Conservation (phyloP, 2,888 invertebrate genomes). For the Odontothrips loti region DNA sequence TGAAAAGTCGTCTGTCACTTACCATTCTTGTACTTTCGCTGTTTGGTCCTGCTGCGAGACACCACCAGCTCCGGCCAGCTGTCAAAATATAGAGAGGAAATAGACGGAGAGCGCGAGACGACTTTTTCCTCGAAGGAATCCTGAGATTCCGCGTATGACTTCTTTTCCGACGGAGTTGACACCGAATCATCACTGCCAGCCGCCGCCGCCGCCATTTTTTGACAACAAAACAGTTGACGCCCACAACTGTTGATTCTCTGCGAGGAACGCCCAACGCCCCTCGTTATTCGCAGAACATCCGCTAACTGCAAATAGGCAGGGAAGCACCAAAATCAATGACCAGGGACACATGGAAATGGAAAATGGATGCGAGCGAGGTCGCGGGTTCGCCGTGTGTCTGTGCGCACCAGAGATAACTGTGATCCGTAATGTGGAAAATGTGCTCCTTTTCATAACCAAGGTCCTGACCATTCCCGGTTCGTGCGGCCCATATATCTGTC, state of each 20-base stretch:
- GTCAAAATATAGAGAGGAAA: not conserved
- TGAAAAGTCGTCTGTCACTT: not conserved
- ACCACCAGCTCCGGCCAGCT: constrained; percentile 5
- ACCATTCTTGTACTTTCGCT: constrained; percentile 9
- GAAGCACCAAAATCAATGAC: not conserved
- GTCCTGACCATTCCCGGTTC: no score
- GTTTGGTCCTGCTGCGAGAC: constrained; percentile 10
- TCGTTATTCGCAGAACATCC: not conserved
- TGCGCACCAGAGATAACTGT: no score
- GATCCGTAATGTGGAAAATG: no score
- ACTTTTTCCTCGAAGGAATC: not conserved
- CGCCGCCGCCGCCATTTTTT: constrained; percentile 20
- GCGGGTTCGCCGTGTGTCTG: no score
- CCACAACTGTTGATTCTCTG: not conserved
- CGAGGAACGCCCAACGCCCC: constrained; percentile 11
- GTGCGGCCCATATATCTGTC: no score
- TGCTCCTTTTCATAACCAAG: no score
- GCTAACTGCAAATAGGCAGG: not conserved
- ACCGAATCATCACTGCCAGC: not conserved
- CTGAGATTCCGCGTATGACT: not conserved
- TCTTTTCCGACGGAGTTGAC: not conserved
- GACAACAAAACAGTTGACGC: not conserved
- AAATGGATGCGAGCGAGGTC: no score
- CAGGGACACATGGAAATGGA: no score
- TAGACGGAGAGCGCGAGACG: not conserved